These are phyloP conservation scores for Melanargia galathea DNA, from an alignment of 2,888 invertebrate genomes.

Conservation along the genomic window DNA sequence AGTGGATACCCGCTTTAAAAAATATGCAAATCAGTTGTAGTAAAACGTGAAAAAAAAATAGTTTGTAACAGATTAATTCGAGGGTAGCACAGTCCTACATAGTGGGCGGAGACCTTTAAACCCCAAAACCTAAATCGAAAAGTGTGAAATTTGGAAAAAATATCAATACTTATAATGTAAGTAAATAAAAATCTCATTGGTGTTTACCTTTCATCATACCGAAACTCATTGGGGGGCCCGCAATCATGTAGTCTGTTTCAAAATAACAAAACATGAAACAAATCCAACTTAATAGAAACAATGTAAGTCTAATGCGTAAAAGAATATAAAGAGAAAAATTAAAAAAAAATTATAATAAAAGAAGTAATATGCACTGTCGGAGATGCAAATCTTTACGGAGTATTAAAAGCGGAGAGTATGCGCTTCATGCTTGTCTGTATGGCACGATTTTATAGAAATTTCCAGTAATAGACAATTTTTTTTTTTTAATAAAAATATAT, in stretches of 20 bases:
- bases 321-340: constrained; percentile 58
- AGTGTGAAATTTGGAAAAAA: constrained; percentile 72
- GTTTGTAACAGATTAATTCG: constrained; percentile 7
- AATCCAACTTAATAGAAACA: constrained; percentile 86
- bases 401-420: constrained; percentile 66
- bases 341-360: constrained; percentile 1
- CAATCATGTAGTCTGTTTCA: constrained; percentile 86
- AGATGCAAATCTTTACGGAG: constrained; percentile 55
- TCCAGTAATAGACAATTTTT: neutral
- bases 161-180: constrained; percentile 45
- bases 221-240: constrained; percentile 92
- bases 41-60: neutral
- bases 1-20: neutral
- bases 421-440: constrained; percentile 67
- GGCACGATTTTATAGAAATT: constrained; percentile 21
- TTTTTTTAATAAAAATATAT: neutral
- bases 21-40: constrained; percentile 6
- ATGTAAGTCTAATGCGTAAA: constrained; percentile 81
- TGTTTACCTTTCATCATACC: constrained; percentile 93
- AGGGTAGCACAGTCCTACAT: constrained; percentile 18
- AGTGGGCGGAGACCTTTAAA: constrained; percentile 26
- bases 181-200: constrained; percentile 62
- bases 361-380: constrained; percentile 56
- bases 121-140: constrained; percentile 64
- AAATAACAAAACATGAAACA: constrained; percentile 88